Conservation (phyloP, 23 tunicate genomes). For the Halocynthia roretzi region DNA sequence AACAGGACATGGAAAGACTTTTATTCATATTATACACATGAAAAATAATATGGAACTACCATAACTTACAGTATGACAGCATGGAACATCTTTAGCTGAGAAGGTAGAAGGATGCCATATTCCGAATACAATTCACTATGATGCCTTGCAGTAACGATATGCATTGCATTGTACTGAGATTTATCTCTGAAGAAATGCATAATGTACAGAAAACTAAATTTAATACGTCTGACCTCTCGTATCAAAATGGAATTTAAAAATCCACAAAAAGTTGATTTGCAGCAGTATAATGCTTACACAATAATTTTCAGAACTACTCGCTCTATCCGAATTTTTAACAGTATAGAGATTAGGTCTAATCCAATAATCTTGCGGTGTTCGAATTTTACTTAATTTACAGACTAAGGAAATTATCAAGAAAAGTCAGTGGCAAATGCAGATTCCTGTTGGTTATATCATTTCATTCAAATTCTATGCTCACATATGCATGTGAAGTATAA, state of each 20-base stretch:
- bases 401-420: neutral
- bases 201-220: neutral
- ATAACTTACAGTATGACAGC: neutral
- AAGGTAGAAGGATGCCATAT: slow-evolving; percentile 42
- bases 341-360: too few species aligned
- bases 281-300: too few species aligned
- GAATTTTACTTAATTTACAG: neutral
- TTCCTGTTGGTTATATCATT: too few species aligned
- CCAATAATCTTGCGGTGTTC: neutral
- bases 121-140: slow-evolving; percentile 25
- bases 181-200: slow-evolving; percentile 11
- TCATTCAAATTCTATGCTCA: too few species aligned
- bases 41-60: too few species aligned
- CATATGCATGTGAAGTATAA: too few species aligned
- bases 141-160: slow-evolving; percentile 45
- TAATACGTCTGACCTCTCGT: neutral
- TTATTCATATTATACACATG: too few species aligned
- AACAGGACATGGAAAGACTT: neutral
- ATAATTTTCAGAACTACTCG: too few species aligned
- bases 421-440: neutral
- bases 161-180: slow-evolving; percentile 20
- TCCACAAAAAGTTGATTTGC: neutral
- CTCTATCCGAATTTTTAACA: too few species aligned
- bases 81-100: neutral
- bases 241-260: neutral